Base-by-base conservation (phyloP, 2,113 vertebrate genomes). In the Glaucomys volans region DNA sequence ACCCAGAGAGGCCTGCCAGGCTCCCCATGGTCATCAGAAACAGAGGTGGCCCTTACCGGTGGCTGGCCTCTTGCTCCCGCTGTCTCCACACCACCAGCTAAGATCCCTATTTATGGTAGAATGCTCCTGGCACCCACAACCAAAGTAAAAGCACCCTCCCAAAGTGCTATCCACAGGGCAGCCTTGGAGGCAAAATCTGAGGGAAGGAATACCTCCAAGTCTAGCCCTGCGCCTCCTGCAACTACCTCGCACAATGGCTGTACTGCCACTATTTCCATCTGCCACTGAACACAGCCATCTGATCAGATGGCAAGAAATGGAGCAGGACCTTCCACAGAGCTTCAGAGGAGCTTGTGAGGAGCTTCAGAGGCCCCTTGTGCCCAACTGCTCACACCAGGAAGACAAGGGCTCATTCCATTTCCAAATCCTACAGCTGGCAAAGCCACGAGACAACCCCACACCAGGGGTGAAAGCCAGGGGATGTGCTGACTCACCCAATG, bases 291-390 rank as follows among this genome's bases (percentile, higher is more conserved):
- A 93, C 94, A 22, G 79, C 30, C 44, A 71, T 77, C 87, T 62
- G 77, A 90, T 57, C 95, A 44, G 77, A 91, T 42, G 12, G 32
- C 0, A 79, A 91, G 98, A 97, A 96, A 97, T 66, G 95, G 82
- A 85, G 88, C 57, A 67, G 96, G 96, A 97, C 95, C 97, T 96
- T 94, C 93, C 94, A 79, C 90, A 83, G 94, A 97, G 96, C 97
- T 95, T 92, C 96, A n/a, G n/a, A n/a, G n/a, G 96, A 83, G 69
- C 97, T 54, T 24, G 62, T 89, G 94, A 97, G 98, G 88, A 90
- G 97, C 96, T 97, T 93, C 64, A 76, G 97, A 96, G 97, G 95
- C 97, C 77, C 59, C 89, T 16, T 90, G 76, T 92, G 96, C 92
- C 90, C 90, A 72, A 94, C 88, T 0, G 91, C 97, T 98, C 97